A percentile compares a stretch with the other conserved stretches of the same genome.
phyloP scores from a whole-genome alignment of 1,140 invertebrate species.

The Sitophilus oryzae region DNA sequence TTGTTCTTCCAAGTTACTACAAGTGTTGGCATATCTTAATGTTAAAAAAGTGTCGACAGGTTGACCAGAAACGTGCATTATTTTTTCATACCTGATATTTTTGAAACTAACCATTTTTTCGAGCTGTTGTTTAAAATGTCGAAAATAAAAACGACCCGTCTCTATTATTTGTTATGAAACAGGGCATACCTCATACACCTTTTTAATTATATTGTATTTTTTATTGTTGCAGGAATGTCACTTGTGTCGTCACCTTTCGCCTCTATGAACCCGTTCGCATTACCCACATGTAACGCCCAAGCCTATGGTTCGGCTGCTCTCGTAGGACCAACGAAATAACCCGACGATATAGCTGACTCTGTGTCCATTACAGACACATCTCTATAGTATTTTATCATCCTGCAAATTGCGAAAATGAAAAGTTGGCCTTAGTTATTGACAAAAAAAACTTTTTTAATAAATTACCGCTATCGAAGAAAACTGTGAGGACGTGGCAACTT shows the following conservation, averaged over 20 bases:
- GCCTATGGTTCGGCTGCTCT: slow-evolving; percentile 77
- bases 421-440: neutral
- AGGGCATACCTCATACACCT: no score
- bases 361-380: neutral
- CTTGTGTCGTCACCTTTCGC: slow-evolving; percentile 76
- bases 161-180: no score
- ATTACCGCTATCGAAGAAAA: no score
- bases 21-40: no score
- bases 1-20: no score
- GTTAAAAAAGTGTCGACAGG: no score
- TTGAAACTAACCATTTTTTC: no score
- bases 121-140: no score
- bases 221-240: slow-evolving; percentile 60
- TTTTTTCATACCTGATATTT: no score
- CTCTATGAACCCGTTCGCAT: slow-evolving; percentile 83
- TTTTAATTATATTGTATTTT: slow-evolving; percentile 22
- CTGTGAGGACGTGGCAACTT: no score
- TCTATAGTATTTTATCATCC: neutral
- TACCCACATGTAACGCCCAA: slow-evolving; percentile 81
- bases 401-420: neutral
- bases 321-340: slow-evolving; percentile 76
- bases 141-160: no score
- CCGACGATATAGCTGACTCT: slow-evolving; percentile 33
- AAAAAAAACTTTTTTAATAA: neutral
- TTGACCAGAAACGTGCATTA: no score